A percentile compares a stretch with the other conserved stretches of the same genome.
These are phyloP conservation scores for Stenopsyche tienmushanensis DNA, from an alignment of 1,140 invertebrate genomes.

Conservation along the genomic window DNA sequence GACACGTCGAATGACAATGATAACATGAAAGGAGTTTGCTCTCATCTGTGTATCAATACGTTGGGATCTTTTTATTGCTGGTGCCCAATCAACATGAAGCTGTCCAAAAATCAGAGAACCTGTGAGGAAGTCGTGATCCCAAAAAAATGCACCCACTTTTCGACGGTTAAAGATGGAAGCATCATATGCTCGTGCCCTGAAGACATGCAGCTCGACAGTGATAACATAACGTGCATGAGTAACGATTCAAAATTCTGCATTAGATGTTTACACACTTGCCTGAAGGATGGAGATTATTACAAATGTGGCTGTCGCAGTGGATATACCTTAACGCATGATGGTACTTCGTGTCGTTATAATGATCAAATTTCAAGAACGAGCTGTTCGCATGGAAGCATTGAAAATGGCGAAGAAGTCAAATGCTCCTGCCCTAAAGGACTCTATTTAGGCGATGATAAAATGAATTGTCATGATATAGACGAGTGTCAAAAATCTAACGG, in stretches of 20 bases:
- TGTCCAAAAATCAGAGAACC: slow-evolving; percentile 45
- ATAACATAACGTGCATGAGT: slow-evolving; percentile 62
- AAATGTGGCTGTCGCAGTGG: slow-evolving; percentile 54
- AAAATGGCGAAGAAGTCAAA: slow-evolving; percentile 71
- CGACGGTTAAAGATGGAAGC: slow-evolving; percentile 43
- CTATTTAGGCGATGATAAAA: slow-evolving; percentile 55
- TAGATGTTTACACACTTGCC: slow-evolving; percentile 47
- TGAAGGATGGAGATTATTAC: slow-evolving; percentile 69
- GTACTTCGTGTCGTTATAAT: slow-evolving; percentile 59
- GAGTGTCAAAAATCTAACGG: slow-evolving; percentile 65
- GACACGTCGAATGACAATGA: slow-evolving; percentile 39
- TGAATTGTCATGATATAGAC: slow-evolving; percentile 66
- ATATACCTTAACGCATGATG: slow-evolving; percentile 53
- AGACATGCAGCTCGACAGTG: slow-evolving; percentile 54
- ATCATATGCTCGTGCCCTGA: slow-evolving; percentile 58
- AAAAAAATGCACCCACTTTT: neutral
- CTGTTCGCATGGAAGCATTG: too few species aligned
- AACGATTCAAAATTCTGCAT: slow-evolving; percentile 51
- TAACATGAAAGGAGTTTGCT: slow-evolving; percentile 53
- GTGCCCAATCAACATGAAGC: slow-evolving; percentile 49
- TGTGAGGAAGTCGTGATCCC: slow-evolving; percentile 41
- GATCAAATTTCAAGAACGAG: too few species aligned
- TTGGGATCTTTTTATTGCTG: slow-evolving; percentile 64
- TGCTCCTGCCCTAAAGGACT: slow-evolving; percentile 73
- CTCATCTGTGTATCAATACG: slow-evolving; percentile 64